Conservation (phyloP, 1,140 invertebrate species). For the Penaeus japonicus region DNA sequence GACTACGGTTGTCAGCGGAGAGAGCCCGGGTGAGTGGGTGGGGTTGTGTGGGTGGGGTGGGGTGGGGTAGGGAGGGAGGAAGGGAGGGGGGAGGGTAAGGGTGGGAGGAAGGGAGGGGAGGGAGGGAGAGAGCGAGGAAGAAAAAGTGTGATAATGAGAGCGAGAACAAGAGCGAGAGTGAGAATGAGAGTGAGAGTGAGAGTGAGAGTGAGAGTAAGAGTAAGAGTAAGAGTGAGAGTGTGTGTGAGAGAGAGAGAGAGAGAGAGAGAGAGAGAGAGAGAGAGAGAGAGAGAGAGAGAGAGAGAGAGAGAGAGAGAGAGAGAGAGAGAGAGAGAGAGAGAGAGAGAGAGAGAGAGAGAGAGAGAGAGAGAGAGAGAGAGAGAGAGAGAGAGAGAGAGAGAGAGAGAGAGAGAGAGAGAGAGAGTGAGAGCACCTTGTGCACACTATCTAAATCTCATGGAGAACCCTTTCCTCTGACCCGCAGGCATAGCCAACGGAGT, state of each 20-base stretch:
- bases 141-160: too few species aligned
- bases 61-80: not conserved
- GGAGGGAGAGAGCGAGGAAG: too few species aligned
- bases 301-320: too few species aligned
- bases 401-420: not conserved
- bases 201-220: too few species aligned
- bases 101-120: too few species aligned
- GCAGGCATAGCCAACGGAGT: slow-evolving; percentile 44
- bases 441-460: not conserved
- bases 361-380: not conserved
- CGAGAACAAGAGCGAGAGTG: too few species aligned
- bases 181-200: too few species aligned
- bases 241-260: too few species aligned
- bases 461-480: not conserved
- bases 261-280: not conserved
- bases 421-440: not conserved
- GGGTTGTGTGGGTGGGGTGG: not conserved
- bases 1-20: slow-evolving; percentile 72
- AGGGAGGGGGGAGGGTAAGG: not conserved
- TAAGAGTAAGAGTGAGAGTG: too few species aligned
- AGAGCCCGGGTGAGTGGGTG: slow-evolving; percentile 64
- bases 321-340: too few species aligned
- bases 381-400: not conserved
- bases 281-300: not conserved
- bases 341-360: too few species aligned